Evolutionary conservation across 2,113 vertebrate genomes (phyloP), one percentile per base, ranked within the genome.

Genomic region (Nothocercus nigrocapillus): DNA sequence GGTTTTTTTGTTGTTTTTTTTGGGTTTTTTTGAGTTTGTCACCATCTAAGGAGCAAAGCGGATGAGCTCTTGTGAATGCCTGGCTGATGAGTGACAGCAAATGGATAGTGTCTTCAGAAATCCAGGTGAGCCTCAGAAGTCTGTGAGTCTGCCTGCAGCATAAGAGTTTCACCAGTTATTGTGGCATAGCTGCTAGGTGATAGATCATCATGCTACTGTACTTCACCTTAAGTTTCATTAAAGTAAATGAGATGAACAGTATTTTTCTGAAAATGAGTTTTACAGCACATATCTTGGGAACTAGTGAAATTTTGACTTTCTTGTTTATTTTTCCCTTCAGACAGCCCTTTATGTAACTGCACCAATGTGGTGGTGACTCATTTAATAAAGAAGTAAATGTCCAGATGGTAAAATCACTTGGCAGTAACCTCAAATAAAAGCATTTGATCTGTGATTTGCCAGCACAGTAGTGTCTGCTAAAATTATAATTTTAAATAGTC

Each of bases 401-500:
- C 82, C 90, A 95, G 79, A 72, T 90, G 83, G 85, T 72, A 78
- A 87, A 95, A 90, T 75, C 17, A 84, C 44, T 94, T 84, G 53
- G 69, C 88, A 82, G 54, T 88, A 64, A 67, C 63, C 77, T 89
- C n/a, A 62, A 36, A 44, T 87, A 72, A 80, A 88, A 88, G 11
- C 32, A 86, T 58, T 73, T 90, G 34, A 81, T 83, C 38, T 84
- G 36, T 36, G 36, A 36, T 92, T 70, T 86, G 64, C 77, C 66
- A 90, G 44, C 58, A 87, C n/a, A 69, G 30, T 91, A 83, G 11
- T 53, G 45, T 64, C 82, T 68, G 15, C 62, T 89, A 73, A 94
- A 94, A 84, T 58, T 90, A 85, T 89, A 95, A 93, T 85, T 95
- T 85, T 80, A 95, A 96, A 84, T 88, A 95, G 81, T 30, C 64